phyloP scores from a whole-genome alignment of 2,797 vertebrate species.

The Bradypodion pumilum region DNA sequence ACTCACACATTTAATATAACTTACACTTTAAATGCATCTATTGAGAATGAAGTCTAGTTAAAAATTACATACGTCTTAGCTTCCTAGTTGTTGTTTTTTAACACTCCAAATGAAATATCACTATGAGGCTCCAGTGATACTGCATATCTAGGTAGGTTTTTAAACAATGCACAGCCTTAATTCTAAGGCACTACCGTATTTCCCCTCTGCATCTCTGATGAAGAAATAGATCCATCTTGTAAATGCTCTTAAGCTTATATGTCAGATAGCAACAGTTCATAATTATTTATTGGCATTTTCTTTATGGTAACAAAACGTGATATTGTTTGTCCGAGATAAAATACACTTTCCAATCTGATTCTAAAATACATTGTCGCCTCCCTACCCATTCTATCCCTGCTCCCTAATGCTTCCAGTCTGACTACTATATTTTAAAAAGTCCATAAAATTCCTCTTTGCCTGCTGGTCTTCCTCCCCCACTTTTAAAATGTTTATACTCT shows the following conservation, averaged over 20 bases:
- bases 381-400: too few relatives aligned
- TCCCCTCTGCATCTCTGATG: neutral
- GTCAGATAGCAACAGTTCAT: neutral
- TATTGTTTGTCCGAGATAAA: neutral
- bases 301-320: neutral
- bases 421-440: neutral
- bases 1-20: neutral
- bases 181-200: neutral
- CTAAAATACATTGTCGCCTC: neutral
- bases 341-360: neutral
- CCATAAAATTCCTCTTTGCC: neutral
- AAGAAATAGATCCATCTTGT: neutral
- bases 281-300: neutral
- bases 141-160: neutral
- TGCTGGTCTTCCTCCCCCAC: neutral
- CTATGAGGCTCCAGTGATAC: neutral
- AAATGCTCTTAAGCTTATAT: neutral
- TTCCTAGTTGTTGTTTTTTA: neutral
- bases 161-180: neutral
- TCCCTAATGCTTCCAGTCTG: neutral
- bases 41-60: neutral
- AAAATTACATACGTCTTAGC: neutral
- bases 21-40: neutral
- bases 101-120: neutral
- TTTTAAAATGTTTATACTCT: neutral